These are phyloP conservation scores for Poecile atricapillus DNA, from an alignment of 2,113 vertebrate species.

Conservation along the genomic window DNA sequence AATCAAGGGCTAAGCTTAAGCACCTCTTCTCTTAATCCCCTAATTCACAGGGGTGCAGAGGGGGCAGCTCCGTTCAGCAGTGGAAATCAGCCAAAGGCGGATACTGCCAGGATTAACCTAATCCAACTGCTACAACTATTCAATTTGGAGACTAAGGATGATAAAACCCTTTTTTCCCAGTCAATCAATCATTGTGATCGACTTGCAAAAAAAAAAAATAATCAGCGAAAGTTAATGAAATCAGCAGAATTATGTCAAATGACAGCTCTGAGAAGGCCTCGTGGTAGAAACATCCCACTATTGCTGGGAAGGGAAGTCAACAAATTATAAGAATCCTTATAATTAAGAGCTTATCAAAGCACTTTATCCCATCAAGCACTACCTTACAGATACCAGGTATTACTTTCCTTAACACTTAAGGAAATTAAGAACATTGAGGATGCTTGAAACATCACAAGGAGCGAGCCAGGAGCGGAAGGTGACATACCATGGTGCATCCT, in stretches of 20 bases:
- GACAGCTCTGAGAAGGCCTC: not conserved
- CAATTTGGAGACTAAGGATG: not conserved
- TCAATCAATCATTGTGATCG: conserved; percentile 38
- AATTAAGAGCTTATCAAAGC: conserved; percentile 41
- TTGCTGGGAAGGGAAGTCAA: conserved; percentile 17
- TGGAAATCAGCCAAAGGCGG: not conserved
- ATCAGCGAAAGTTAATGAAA: conserved; percentile 10
- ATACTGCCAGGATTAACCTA: conserved; percentile 19
- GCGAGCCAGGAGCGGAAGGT: not conserved
- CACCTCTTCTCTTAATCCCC: conserved; percentile 42
- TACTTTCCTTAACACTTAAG: conserved; percentile 41
- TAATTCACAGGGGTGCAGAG: not conserved
- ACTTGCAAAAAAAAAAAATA: not conserved
- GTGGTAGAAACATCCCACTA: not conserved
- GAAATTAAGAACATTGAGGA: conserved; percentile 38
- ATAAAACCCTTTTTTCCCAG: conserved; percentile 35
- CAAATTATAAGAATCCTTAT: not conserved
- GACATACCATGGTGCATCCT: not conserved
- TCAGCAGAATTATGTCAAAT: not conserved
- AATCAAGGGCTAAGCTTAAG: not conserved
- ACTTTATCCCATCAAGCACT: conserved; percentile 41
- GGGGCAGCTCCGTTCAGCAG: not conserved
- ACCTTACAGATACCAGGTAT: conserved; percentile 15
- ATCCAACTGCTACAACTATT: conserved; percentile 19
- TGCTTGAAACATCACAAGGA: conserved; percentile 26